phyloP scores from a whole-genome alignment of 2,797 vertebrate species.

The Hypotaenidia philippensis region DNA sequence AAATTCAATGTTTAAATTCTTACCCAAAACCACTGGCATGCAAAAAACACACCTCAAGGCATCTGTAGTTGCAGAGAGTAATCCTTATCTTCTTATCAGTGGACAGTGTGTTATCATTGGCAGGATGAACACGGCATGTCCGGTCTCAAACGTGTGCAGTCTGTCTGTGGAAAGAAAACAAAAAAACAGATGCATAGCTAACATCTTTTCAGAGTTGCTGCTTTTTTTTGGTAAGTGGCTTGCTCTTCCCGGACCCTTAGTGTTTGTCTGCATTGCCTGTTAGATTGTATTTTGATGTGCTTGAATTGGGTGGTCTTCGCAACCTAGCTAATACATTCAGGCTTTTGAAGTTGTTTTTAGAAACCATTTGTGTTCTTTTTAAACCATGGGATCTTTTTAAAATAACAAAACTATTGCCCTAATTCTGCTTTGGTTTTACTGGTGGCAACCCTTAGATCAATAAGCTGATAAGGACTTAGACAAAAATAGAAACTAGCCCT shows the following conservation, averaged over 20 bases:
- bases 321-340: not conserved
- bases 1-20: not conserved
- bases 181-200: not conserved
- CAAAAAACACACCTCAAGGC: fast-evolving
- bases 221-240: not conserved
- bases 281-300: not conserved
- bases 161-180: not conserved
- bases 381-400: not conserved
- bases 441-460: not conserved
- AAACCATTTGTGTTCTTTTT: constrained; percentile 27
- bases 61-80: not conserved
- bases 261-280: not conserved
- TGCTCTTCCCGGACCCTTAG: not conserved
- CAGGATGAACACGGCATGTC: not conserved
- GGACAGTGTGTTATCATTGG: not conserved
- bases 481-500: not conserved
- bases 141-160: not conserved
- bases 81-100: not conserved
- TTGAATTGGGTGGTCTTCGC: not conserved
- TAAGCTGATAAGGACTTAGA: not conserved
- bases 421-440: constrained; percentile 8
- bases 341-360: not conserved
- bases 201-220: not conserved
- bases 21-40: not conserved
- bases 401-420: constrained; percentile 15